Conservation (phyloP, 2,888 invertebrate genomes). For the Halictus quadricinctus region DNA sequence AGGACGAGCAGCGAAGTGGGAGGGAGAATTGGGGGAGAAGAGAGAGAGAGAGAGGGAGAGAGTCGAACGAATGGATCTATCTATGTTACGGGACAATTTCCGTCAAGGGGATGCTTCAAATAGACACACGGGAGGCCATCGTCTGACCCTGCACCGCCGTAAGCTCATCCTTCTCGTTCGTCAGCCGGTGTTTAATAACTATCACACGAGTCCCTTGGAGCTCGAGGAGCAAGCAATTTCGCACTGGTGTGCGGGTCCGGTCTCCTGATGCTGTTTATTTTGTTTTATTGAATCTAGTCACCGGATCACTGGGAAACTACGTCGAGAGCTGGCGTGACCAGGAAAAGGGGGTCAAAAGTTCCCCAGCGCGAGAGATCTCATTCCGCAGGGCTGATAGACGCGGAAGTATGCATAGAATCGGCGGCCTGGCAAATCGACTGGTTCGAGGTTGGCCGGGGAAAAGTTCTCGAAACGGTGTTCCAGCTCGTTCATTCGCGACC, state of each 20-base stretch:
- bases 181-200: neutral
- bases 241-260: neutral
- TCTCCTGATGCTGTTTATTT: neutral
- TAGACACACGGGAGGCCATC: conserved; percentile 18
- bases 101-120: conserved; percentile 41
- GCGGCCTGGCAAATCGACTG: conserved; percentile 3
- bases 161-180: conserved; percentile 6
- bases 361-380: conserved; percentile 27
- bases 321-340: neutral
- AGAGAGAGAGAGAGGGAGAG: neutral
- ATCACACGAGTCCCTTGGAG: neutral
- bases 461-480: conserved; percentile 29
- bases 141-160: neutral
- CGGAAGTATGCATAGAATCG: conserved; percentile 58
- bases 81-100: conserved; percentile 41
- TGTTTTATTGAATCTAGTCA: neutral
- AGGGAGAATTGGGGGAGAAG: neutral
- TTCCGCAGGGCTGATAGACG: conserved; percentile 41
- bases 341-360: neutral
- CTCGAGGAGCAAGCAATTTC: neutral
- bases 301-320: neutral
- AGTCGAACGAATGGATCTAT: conserved; percentile 27
- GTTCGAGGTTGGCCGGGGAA: conserved; percentile 19
- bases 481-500: conserved; percentile 38
- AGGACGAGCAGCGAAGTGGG: conserved; percentile 43